Base-by-base conservation (phyloP, 2,113 vertebrate species). In the Archocentrus centrarchus region DNA sequence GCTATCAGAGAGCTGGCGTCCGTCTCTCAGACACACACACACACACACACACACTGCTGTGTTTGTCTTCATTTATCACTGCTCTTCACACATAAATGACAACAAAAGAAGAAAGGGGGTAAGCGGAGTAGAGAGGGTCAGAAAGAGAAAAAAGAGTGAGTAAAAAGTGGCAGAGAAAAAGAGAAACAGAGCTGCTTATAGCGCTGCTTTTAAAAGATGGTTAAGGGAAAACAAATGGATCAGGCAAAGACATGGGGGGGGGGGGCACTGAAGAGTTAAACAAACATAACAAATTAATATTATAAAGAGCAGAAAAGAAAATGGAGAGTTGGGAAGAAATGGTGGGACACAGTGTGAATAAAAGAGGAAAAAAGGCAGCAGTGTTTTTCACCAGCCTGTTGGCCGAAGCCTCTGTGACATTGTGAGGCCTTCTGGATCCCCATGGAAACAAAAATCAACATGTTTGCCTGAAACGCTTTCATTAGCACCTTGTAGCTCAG, bases 11-110 rank as follows among this genome's bases (percentile, higher is more conserved):
- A 61, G 89, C 90, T 91, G 89, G 92, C 93, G 88, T 91, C 86
- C 81, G n/a, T 83, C 91, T 89, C 89, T 90, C 68, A 37, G 75
- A 88, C 82, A 18, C 86, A 64, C 85, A 82, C 44, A 78, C 80
- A 82, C 44, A 78, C 80, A 78, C 60, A 81, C 59, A 68, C 88
- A 82, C 50, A 79, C 82, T 24, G 81, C 88, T 35, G 50, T 66
- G 88, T 93, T 92, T 90, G 84, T 92, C 86, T 91, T 92, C 92
- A 92, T 95, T 96, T 95, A 95, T 96, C 94, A 75, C 88, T 60
- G 85, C 87, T 86, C 90, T 91, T 95, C 92, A 94, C 93, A 92
- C 94, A 82, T 44, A 87, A 80, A 88, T 3, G 79, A 70, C 89
- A 86, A 94, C 91, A 93, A 92, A 93, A 77, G 83, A 81, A 87